Percentiles rank a stretch among this genome's conserved stretches.
Conservation (phyloP, 2,797 vertebrate species). For the Peromyscus aztecus region DNA sequence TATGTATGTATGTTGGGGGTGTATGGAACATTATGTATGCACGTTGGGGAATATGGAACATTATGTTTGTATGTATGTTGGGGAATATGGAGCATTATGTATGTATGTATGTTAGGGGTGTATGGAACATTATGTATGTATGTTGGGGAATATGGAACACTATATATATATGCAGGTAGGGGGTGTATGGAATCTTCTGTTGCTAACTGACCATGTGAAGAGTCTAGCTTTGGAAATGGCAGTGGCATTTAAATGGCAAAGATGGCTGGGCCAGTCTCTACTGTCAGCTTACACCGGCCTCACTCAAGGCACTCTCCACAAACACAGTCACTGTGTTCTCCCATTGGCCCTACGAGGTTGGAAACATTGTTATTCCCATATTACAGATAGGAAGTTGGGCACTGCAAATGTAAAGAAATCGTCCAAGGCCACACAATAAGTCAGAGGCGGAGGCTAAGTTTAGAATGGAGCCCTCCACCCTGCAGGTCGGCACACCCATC, state of each 20-base stretch:
- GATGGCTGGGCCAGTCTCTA: background rate
- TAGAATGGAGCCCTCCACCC: background rate
- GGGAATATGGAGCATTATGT: no score
- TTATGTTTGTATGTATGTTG: background rate
- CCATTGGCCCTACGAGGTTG: background rate
- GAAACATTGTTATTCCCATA: background rate
- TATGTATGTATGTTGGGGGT: no score
- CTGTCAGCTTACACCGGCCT: no score
- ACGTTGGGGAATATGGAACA: no score
- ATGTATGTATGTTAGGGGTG: no score
- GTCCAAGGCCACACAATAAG: background rate
- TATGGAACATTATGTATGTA: no score
- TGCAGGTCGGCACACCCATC: background rate
- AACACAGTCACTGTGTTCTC: background rate
- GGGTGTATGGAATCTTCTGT: background rate
- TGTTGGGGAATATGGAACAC: background rate
- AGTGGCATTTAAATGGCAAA: background rate
- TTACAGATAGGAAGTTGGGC: background rate
- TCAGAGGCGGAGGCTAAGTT: background rate
- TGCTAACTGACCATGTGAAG: background rate
- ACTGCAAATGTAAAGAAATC: background rate
- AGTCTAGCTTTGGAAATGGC: background rate
- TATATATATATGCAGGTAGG: background rate
- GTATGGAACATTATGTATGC: no score
- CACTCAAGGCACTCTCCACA: background rate